Evolutionary conservation across 1,140 invertebrate species (phyloP).

Genomic region (Zaprionus lachaisei): DNA sequence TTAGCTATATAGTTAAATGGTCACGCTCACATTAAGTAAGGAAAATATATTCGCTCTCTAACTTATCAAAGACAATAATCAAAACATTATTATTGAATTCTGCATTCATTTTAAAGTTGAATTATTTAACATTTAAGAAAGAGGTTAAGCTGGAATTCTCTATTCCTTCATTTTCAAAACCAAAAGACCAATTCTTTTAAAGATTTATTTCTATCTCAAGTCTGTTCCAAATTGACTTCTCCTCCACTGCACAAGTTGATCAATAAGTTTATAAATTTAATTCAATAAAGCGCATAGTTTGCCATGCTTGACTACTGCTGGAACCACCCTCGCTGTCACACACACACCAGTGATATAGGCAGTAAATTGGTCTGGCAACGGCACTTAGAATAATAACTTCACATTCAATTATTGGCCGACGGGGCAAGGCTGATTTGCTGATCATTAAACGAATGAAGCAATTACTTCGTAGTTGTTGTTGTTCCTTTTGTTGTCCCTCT

Average conservation of each 20-base stretch:
- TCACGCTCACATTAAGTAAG: no score
- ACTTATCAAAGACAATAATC: no score
- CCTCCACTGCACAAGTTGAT: neutral
- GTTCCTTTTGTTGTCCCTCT: neutral
- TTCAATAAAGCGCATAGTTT: neutral
- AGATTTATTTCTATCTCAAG: no score
- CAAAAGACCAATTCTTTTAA: no score
- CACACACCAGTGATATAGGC: neutral
- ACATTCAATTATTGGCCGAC: conserved; percentile 67
- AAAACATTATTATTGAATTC: no score
- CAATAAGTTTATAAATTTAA: neutral
- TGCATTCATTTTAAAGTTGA: no score
- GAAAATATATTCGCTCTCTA: no score
- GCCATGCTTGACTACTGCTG: neutral
- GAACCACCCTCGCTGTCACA: neutral
- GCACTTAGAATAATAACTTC: conserved; percentile 57
- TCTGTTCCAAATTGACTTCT: no score
- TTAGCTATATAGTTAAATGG: no score
- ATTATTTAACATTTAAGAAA: no score
- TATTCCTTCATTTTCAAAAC: no score
- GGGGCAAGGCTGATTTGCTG: conserved; percentile 63
- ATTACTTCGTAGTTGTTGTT: conserved; percentile 38
- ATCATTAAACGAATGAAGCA: conserved; percentile 78
- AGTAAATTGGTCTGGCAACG: conserved; percentile 52
- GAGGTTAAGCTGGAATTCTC: no score